Conservation (phyloP, 37 sponge, comb jelly and placozoan species). For the Oopsacas minuta region DNA sequence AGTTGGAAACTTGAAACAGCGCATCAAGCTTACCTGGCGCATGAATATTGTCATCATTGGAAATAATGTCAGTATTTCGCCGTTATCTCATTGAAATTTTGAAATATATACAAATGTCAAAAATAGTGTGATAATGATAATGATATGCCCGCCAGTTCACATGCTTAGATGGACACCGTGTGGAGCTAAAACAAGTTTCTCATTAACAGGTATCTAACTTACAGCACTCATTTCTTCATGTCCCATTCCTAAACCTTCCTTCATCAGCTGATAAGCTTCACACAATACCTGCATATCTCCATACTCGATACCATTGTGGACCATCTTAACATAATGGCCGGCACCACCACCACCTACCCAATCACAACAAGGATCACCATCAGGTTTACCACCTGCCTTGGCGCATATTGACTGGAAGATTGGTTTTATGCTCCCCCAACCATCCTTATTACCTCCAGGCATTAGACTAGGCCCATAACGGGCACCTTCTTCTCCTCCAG, state of each 20-base stretch:
- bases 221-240: slow-evolving; percentile 69
- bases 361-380: slow-evolving; percentile 82
- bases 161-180: no score
- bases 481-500: slow-evolving; percentile 97
- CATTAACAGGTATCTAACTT: slow-evolving; percentile 24
- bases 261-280: slow-evolving; percentile 92
- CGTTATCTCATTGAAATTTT: no score
- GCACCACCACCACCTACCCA: slow-evolving; percentile 92
- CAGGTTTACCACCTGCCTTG: slow-evolving; percentile 57
- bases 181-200: no score
- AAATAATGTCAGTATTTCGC: no score
- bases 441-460: slow-evolving; percentile 78
- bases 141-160: no score
- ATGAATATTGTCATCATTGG: no score
- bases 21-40: no score
- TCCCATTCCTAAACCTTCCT: slow-evolving; percentile 67
- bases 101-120: no score
- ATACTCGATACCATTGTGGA: slow-evolving; percentile 98
- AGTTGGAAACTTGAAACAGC: no score
- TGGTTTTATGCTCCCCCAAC: slow-evolving; percentile 52
- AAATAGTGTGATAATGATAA: no score
- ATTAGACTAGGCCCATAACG: slow-evolving; percentile 91
- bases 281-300: slow-evolving; percentile 97
- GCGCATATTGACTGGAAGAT: slow-evolving; percentile 78
- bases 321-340: slow-evolving; percentile 98